Evolutionary conservation across 2,888 invertebrate species (phyloP).

Genomic region (Hydriomena furcata): DNA sequence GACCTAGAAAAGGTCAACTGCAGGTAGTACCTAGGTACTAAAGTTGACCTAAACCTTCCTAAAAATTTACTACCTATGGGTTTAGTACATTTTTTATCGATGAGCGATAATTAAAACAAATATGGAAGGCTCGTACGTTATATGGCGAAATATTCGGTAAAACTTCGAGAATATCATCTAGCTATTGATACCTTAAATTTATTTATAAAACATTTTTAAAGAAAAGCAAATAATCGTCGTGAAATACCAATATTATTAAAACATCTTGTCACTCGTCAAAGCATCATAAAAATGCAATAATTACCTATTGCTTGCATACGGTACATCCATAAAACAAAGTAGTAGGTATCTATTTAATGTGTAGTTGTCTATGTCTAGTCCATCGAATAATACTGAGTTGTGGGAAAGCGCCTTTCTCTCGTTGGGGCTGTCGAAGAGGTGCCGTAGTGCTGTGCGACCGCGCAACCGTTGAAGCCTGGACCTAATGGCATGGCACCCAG

Average conservation of each 20-base stretch:
- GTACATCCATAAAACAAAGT: slow-evolving; percentile 41
- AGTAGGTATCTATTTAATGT: no score
- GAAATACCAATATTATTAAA: slow-evolving; percentile 4
- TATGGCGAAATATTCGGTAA: slow-evolving; percentile 5
- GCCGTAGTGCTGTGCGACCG: not conserved
- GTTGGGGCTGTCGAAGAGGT: slow-evolving; percentile 23
- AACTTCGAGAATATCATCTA: slow-evolving; percentile 1
- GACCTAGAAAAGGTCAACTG: no score
- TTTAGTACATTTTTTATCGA: slow-evolving; percentile 1
- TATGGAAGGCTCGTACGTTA: not conserved
- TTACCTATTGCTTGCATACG: slow-evolving; percentile 2
- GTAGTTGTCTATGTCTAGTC: no score
- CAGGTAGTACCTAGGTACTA: no score
- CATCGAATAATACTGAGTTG: slow-evolving; percentile 41
- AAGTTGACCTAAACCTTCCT: no score
- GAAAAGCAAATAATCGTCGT: not conserved
- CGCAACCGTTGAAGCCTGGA: not conserved
- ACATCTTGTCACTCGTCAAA: not conserved
- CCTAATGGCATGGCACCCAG: slow-evolving; percentile 2
- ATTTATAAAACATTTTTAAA: slow-evolving; percentile 2
- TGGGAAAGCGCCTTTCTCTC: slow-evolving; percentile 82
- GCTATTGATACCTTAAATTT: no score
- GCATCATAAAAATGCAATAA: slow-evolving; percentile 11
- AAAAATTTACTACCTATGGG: not conserved
- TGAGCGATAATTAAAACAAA: not conserved